These are phyloP conservation scores for Stictocephala bisonia DNA, from an alignment of 2,888 invertebrate species.

Conservation along the genomic window DNA sequence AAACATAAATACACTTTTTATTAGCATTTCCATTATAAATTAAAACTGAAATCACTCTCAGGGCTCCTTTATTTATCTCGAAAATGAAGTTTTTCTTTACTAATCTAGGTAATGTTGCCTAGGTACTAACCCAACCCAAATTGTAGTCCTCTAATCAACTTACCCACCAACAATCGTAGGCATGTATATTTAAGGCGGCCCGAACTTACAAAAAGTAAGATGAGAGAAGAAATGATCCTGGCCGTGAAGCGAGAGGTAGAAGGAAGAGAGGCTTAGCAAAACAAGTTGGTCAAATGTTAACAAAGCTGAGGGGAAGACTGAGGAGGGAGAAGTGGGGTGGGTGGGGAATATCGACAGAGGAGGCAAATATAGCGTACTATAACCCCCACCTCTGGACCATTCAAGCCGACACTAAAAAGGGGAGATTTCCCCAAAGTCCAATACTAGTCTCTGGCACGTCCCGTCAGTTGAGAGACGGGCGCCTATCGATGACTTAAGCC, in stretches of 20 bases:
- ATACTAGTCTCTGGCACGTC: slow-evolving; percentile 52
- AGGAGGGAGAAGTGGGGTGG: no score
- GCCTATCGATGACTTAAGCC: slow-evolving; percentile 28
- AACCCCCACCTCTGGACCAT: slow-evolving; percentile 30
- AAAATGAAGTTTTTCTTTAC: no score
- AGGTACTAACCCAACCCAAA: no score
- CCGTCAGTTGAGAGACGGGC: not conserved
- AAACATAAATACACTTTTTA: no score
- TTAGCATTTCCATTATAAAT: no score
- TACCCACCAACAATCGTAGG: slow-evolving; percentile 1
- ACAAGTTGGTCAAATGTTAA: slow-evolving; percentile 41
- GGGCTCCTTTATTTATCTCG: no score
- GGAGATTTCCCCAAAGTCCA: slow-evolving; percentile 55
- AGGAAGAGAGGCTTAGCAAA: slow-evolving; percentile 25
- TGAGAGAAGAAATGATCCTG: slow-evolving; percentile 4
- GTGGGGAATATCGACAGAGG: slow-evolving; percentile 34
- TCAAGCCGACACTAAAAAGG: slow-evolving; percentile 42
- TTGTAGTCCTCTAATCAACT: no score
- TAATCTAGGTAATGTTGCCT: no score
- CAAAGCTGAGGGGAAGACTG: slow-evolving; percentile 21
- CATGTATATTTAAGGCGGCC: slow-evolving; percentile 35
- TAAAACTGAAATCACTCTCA: no score
- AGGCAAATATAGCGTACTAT: slow-evolving; percentile 39
- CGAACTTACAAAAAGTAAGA: not conserved
- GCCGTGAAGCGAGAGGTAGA: not conserved